Percentiles rank a stretch among this genome's conserved stretches.
Evolutionary conservation across 92 coral and sea anemone species (phyloP).

Genomic region (Scolanthus callimorphus): DNA sequence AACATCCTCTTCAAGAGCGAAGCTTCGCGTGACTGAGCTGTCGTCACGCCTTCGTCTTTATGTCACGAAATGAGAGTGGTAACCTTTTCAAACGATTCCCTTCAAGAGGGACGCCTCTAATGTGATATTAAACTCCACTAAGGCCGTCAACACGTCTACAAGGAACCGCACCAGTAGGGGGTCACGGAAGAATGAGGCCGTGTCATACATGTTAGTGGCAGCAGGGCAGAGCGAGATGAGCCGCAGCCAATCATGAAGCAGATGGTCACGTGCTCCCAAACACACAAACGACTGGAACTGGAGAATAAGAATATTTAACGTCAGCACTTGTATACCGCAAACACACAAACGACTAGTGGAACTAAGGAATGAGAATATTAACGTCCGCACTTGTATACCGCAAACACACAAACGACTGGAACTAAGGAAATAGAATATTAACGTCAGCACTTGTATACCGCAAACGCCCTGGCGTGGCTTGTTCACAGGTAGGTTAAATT

Average conservation of each 20-base stretch:
- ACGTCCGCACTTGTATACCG: too few species aligned
- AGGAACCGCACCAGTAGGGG: constrained; percentile 79
- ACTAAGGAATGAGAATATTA: too few species aligned
- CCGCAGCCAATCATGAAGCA: constrained; percentile 90
- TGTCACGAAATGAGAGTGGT: too few species aligned
- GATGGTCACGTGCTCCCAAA: constrained; percentile 94
- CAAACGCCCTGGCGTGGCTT: too few species aligned
- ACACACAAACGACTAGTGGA: too few species aligned
- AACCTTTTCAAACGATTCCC: constrained; percentile 65
- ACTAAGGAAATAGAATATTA: too few species aligned
- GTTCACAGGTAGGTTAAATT: too few species aligned
- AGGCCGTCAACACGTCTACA: constrained; percentile 72
- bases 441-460: too few species aligned
- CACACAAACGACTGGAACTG: constrained; percentile 97
- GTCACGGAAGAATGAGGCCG: constrained; percentile 91
- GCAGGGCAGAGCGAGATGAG: constrained; percentile 94
- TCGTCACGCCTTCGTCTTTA: not conserved
- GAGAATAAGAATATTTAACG: too few species aligned
- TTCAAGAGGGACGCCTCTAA: constrained; percentile 89
- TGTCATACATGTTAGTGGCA: constrained; percentile 95
- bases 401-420: too few species aligned
- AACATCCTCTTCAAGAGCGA: too few species aligned
- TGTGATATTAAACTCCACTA: constrained; percentile 89
- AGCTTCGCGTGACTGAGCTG: not conserved
- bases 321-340: too few species aligned